Percentiles rank a stretch among this genome's conserved stretches.
Evolutionary conservation across 2,888 invertebrate genomes (phyloP).

Genomic region (Lepidochrysops patricia): DNA sequence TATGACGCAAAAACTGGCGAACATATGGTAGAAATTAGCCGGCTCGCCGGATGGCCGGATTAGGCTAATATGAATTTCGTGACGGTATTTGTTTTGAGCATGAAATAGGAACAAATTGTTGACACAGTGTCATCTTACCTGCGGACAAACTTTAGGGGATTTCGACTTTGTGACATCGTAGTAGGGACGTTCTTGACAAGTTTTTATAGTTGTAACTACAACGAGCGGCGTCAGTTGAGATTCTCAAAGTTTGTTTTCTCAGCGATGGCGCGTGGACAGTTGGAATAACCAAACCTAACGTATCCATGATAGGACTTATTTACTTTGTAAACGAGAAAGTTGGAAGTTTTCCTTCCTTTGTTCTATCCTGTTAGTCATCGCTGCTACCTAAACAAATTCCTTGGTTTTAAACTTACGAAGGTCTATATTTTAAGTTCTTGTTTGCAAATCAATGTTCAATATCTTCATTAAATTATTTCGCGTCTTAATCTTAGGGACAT

Average conservation of each 20-base stretch:
- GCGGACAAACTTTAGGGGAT: conserved; percentile 29
- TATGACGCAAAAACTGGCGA: conserved; percentile 55
- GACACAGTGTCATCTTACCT: conserved; percentile 67
- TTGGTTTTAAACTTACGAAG: too few species aligned
- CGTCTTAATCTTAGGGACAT: conserved; percentile 21
- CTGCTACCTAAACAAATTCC: background rate
- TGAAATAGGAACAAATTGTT: conserved; percentile 70
- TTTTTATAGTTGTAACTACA: conserved; percentile 39
- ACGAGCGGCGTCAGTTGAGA: conserved; percentile 56
- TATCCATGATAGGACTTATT: conserved; percentile 21
- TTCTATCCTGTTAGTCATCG: background rate
- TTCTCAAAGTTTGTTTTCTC: conserved; percentile 45
- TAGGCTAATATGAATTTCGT: conserved; percentile 67
- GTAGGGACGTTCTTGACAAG: conserved; percentile 27
- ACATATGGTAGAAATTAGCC: conserved; percentile 65
- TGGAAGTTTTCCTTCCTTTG: background rate
- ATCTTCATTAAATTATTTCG: conserved; percentile 3
- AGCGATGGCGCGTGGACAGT: conserved; percentile 55
- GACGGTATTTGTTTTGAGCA: conserved; percentile 63
- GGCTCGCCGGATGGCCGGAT: conserved; percentile 56
- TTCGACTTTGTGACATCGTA: conserved; percentile 28
- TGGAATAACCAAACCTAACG: conserved; percentile 46
- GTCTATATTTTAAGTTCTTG: too few species aligned
- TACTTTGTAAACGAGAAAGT: conserved; percentile 1
- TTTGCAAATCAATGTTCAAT: background rate